Percentiles rank a stretch among this genome's conserved stretches.
Conservation (phyloP, 2,888 invertebrate genomes). For the Leucoptera coffeella region DNA sequence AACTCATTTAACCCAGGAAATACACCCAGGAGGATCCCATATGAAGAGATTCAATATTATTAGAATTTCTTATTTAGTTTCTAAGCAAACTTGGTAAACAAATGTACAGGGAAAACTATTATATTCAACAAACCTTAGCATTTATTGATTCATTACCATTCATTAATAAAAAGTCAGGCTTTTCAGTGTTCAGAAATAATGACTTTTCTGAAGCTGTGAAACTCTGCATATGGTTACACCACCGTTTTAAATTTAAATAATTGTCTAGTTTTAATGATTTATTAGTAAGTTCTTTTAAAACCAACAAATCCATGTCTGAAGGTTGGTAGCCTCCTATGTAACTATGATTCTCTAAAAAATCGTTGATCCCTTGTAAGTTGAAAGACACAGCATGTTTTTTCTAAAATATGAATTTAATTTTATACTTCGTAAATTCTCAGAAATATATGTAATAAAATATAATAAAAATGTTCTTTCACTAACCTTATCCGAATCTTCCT, state of each 20-base stretch:
- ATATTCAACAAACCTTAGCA: no score
- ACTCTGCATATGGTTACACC: slow-evolving; percentile 58
- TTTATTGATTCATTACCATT: no score
- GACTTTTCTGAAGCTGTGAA: slow-evolving; percentile 44
- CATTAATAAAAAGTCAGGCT: background rate
- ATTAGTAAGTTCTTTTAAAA: slow-evolving; percentile 19
- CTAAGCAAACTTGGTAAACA: no score
- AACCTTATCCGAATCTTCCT: slow-evolving; percentile 74
- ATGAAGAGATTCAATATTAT: slow-evolving; percentile 21
- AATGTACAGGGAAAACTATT: no score
- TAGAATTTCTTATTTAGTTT: no score
- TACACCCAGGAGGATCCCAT: no score
- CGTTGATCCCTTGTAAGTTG: slow-evolving; percentile 24
- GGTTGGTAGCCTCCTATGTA: slow-evolving; percentile 53
- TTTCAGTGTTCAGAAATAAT: slow-evolving; percentile 18
- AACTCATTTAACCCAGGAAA: no score
- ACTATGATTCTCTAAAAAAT: slow-evolving; percentile 46
- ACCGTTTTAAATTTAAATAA: slow-evolving; percentile 47
- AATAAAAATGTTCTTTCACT: slow-evolving; percentile 6
- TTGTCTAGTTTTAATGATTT: slow-evolving; percentile 20
- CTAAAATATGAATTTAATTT: no score
- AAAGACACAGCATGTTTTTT: no score
- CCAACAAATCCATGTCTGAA: slow-evolving; percentile 38
- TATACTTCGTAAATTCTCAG: no score
- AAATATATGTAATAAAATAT: no score